Base-by-base conservation (phyloP, 53 echinoderm and acorn worm genomes). In the Mesocentrotus franciscanus region DNA sequence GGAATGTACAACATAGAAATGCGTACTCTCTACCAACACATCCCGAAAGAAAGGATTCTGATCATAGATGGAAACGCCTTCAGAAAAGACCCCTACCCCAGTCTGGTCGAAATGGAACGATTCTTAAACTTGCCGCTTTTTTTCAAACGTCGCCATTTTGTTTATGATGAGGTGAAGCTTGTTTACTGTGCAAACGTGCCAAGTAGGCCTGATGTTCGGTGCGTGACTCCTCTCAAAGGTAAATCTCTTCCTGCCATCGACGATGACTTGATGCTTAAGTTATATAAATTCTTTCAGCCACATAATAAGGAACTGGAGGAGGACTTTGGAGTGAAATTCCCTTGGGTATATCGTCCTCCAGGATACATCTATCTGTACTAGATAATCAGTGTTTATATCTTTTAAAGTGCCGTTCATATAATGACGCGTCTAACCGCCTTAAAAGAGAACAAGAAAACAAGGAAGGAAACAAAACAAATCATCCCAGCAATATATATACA, bases 1-100 rank as follows among this genome's bases (percentile, higher is more conserved):
- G 94, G 94, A 17, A 13, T 94, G 13, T 94, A 94, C 60, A n/a
- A 56, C 33, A 79, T 56, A 2, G 56, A 24, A 14, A 9, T 90
- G 0, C 60, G 61, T 10, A 59, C 61, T n/a, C 10, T 90, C 1
- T 59, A 57, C n/a, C 57, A 90, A 32, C 30, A 57, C 61, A 11
- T 57, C 17, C 24, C 4, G 24, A 8, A 4, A 4, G 32, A 90
- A 2, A 60, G 58, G 1, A 7, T 90, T 27, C 9, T 92, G 6
- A 61, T 95, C 32, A 56, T 95, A 15, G 92, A 95, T 32, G 95
- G 95, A 9, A 92, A 95, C 56, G 62, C 78, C 6, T 95, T 95
- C 61, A 79, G 92, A 7, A 92, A 78, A 30, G 92, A 92, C 20
- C 95, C 95, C 7, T 84, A 35, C 17, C 61, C 83, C 3, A 61